phyloP scores from a whole-genome alignment of 2,113 vertebrate genomes.

The Bufo gargarizans region DNA sequence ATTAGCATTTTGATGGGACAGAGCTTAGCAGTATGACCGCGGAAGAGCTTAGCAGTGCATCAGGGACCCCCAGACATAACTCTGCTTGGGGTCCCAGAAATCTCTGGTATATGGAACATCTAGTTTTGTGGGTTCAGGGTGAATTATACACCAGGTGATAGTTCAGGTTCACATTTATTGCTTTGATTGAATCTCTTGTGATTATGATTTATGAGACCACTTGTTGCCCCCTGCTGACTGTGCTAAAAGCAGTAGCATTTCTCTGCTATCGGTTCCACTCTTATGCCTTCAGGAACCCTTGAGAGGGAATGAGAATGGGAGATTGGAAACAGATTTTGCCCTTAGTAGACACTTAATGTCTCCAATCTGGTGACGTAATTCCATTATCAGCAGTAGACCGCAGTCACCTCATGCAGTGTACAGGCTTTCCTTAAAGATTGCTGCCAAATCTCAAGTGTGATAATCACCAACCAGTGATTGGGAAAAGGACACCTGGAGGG shows the following conservation, averaged over 20 bases:
- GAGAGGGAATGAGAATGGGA: neutral
- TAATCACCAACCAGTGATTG: slow-evolving; percentile 22
- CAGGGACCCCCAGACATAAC: too few relatives aligned
- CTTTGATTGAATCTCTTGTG: neutral
- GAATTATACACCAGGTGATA: neutral
- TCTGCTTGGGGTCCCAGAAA: neutral
- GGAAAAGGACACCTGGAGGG: neutral
- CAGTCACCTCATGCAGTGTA: neutral
- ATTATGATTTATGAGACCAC: neutral
- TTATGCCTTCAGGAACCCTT: neutral
- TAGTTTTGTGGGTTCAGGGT: neutral
- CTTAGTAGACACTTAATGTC: neutral
- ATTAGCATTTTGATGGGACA: too few relatives aligned
- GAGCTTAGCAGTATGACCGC: too few relatives aligned
- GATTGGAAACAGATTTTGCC: neutral
- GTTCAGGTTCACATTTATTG: neutral
- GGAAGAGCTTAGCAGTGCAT: too few relatives aligned
- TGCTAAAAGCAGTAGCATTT: neutral
- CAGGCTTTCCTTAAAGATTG: neutral
- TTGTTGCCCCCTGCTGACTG: neutral
- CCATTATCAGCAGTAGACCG: neutral
- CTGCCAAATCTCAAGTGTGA: neutral
- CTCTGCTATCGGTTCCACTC: neutral
- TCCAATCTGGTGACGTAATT: neutral
- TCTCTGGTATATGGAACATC: neutral